Evolutionary conservation across 1,140 invertebrate genomes (phyloP).

Genomic region (Pseudomyrmex sp.): DNA sequence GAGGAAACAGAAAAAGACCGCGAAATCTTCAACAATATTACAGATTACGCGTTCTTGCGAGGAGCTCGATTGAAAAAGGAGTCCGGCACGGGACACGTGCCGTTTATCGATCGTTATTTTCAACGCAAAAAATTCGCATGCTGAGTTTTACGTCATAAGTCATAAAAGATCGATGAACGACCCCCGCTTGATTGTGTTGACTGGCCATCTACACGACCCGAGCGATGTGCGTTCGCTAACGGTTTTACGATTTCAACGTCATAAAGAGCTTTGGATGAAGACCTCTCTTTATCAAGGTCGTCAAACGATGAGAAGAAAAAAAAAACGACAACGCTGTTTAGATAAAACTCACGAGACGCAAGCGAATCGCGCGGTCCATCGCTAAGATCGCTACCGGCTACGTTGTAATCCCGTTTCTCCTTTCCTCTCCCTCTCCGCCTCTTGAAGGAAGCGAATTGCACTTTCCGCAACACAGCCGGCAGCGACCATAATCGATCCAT

Average conservation of each 20-base stretch:
- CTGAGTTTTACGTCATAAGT: not conserved
- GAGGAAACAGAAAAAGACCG: not conserved
- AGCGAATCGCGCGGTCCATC: not conserved
- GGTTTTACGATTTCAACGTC: not conserved
- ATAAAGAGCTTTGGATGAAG: slow-evolving; percentile 6
- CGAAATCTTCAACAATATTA: not conserved
- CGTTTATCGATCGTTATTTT: slow-evolving; percentile 23
- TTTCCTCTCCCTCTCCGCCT: not conserved
- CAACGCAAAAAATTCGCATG: not conserved
- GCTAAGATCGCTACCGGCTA: not conserved
- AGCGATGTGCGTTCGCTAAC: slow-evolving; percentile 2
- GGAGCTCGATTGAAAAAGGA: not conserved
- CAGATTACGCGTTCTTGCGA: not conserved
- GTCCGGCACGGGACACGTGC: not conserved
- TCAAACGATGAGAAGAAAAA: slow-evolving; percentile 14
- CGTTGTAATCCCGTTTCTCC: not conserved
- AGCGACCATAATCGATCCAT: slow-evolving; percentile 52
- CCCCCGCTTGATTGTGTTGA: not conserved
- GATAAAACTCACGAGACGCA: not conserved
- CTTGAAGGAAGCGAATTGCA: slow-evolving; percentile 23
- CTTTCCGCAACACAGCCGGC: slow-evolving; percentile 14
- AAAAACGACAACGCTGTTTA: slow-evolving; percentile 15
- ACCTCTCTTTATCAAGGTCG: slow-evolving; percentile 18
- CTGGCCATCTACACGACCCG: not conserved
- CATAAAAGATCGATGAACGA: slow-evolving; percentile 38